Base-by-base conservation (phyloP, 2,888 invertebrate species). In the Dicroscelio sp. region DNA sequence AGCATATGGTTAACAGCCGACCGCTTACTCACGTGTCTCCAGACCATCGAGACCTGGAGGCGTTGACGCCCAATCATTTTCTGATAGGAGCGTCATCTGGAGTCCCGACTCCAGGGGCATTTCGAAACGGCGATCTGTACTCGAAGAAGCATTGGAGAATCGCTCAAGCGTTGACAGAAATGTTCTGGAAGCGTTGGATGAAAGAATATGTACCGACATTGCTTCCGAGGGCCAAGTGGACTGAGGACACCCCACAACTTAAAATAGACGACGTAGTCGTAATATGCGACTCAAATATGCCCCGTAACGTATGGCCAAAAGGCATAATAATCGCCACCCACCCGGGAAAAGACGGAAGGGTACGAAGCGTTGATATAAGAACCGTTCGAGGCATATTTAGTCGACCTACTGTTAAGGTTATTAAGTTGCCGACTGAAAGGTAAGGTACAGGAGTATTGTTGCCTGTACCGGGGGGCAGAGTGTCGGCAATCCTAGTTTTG, bases 21-120 rank as follows among this genome's bases (percentile, higher is more conserved):
- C 92, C 93, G n/a, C 75, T 95, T 6, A 94, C 90, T 0, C 93
- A 95, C 76, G 95, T 95, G 0, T 93, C 94, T 0, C 89, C 93
- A 6, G 95, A 95, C 20, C 88, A 89, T 0, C 86, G 91, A 6
- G 94, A 95, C 14, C 10, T n/a, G 1, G 91, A 93, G 38, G 71
- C 89, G 0, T 30, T 92, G 6, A 93, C 92, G 0, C 91, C 92
- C 0, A 92, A 93, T 43, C 91, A 93, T 65, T 89, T 91, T 48
- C 76, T 93, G 3, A 80, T 92, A 10, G 92, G 93, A 0, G 6
- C 88, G 0, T 92, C 93, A 0, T 92, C 93, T 0, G 92, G 92
- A 1, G 67, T 14, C 2, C n/a, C 84, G 2, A 5, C 58, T 0
- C 78, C 83, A 0, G 89, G 84, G 8, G 10, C 10, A 33, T 86